Evolutionary conservation across 2,797 vertebrate genomes (phyloP).

Genomic region (Balearica regulorum): DNA sequence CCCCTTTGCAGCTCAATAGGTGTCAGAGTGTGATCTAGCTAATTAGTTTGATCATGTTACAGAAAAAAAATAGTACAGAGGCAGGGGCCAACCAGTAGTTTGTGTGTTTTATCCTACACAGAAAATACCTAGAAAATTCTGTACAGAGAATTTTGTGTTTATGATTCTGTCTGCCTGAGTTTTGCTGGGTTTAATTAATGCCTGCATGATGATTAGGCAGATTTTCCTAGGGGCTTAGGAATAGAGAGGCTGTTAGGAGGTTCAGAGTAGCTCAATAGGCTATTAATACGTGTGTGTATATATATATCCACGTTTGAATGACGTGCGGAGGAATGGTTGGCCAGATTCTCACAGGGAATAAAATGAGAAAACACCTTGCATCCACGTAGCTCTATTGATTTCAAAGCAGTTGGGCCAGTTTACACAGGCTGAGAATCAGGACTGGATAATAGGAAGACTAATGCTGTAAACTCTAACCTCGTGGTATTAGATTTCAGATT

Average conservation of each 20-base stretch:
- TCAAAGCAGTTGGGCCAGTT: conserved; percentile 19
- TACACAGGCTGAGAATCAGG: background rate
- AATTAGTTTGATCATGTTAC: conserved; percentile 68
- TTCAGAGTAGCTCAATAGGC: background rate
- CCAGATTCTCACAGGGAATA: background rate
- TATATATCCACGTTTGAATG: background rate
- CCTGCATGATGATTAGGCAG: background rate
- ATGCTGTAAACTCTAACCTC: background rate
- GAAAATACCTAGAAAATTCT: background rate
- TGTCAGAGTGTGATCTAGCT: conserved; percentile 65
- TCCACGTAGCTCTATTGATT: background rate
- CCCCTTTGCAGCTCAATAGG: conserved; percentile 46
- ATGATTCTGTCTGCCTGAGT: background rate
- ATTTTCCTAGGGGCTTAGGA: background rate
- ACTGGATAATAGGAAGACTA: background rate
- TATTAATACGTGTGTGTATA: background rate
- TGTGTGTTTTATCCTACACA: background rate
- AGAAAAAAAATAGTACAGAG: conserved; percentile 27
- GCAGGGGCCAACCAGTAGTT: background rate
- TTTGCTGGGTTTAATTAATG: background rate
- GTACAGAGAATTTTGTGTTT: background rate
- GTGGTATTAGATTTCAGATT: conserved; percentile 11
- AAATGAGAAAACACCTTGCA: background rate
- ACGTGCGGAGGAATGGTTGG: background rate
- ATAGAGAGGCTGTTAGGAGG: background rate